Base-by-base conservation (phyloP, 2,888 invertebrate genomes). In the Lepidochrysops patricia region DNA sequence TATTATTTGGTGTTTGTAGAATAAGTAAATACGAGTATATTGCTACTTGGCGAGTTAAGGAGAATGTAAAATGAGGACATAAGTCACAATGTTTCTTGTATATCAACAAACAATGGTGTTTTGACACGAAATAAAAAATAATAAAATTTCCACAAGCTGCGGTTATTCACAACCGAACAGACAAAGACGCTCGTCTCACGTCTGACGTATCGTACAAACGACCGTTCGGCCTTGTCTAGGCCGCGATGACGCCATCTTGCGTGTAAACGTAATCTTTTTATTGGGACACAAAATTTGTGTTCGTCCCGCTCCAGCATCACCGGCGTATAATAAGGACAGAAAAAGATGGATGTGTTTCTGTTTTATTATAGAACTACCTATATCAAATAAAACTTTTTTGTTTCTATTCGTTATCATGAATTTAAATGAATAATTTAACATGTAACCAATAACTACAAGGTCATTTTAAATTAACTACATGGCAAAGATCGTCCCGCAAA, bases 141-240 rank as follows among this genome's bases (percentile, higher is more conserved):
- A 63, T 58, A 70, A 72, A 72, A 73, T 65, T 70, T 70, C 73
- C 75, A 63, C 57, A 57, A 61, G 54, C 48, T 52, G 35, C 19
- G 50, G 57, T 70, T 67, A 69, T 68, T 66, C 63, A 69, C 71
- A 73, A 75, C 68, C 65, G 71, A 67, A 67, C 77, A 78, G 77
- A 84, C 84, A 82, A 82, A 79, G 80, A 74, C 72, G 67, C 65
- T 73, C 73, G 82, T 83, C 84, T 82, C 84, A 79, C 79, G 81
- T 83, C 84, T 82, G 84, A 79, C 79, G 81, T 84, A 79, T 75
- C 76, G 80, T 82, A 81, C 73, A 81, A 85, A 84, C 80, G 85
- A 84, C 86, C 85, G 87, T 77, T 78, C 88, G 88, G 86, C 88
- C 88, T 88, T 88, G 88, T 86, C 88, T 88, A 89, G 88, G 88